These are phyloP conservation scores for Trypoxylon attenuatum DNA, from an alignment of 2,888 invertebrate species.

Conservation along the genomic window DNA sequence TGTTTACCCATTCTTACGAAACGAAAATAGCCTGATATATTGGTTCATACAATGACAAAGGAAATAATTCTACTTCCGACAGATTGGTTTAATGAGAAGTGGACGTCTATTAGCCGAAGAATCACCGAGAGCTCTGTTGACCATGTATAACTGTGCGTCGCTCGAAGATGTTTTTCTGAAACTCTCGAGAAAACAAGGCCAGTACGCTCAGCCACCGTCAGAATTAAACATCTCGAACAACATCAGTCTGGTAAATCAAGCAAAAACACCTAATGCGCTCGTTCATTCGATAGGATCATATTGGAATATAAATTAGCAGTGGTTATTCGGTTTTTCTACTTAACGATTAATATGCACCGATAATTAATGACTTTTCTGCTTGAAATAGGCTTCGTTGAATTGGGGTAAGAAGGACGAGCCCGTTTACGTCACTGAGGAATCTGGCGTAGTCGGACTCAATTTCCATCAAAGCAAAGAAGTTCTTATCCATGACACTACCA, in stretches of 20 bases:
- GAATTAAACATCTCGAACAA: conserved; percentile 84
- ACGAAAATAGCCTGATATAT: no score
- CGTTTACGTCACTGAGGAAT: conserved; percentile 89
- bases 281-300: no score
- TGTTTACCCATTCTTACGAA: no score
- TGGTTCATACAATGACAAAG: no score
- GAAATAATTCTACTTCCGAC: conserved; percentile 19
- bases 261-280: no score
- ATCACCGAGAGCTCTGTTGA: conserved; percentile 87
- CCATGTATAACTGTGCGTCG: conserved; percentile 88
- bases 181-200: conserved; percentile 85
- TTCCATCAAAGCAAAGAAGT: conserved; percentile 95
- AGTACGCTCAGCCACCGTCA: conserved; percentile 64
- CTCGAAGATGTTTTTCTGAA: conserved; percentile 96
- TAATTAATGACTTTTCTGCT: no score
- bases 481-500: conserved; percentile 84
- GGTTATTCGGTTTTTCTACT: no score
- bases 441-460: conserved; percentile 90
- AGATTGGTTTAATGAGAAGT: conserved; percentile 97
- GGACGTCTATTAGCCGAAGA: conserved; percentile 94
- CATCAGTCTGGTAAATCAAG: conserved; percentile 79
- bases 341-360: no score
- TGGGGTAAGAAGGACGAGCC: conserved; percentile 89
- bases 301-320: no score
- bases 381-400: conserved; percentile 81